These are phyloP conservation scores for Phyllotreta striolata DNA, from an alignment of 2,888 invertebrate genomes.

Conservation along the genomic window DNA sequence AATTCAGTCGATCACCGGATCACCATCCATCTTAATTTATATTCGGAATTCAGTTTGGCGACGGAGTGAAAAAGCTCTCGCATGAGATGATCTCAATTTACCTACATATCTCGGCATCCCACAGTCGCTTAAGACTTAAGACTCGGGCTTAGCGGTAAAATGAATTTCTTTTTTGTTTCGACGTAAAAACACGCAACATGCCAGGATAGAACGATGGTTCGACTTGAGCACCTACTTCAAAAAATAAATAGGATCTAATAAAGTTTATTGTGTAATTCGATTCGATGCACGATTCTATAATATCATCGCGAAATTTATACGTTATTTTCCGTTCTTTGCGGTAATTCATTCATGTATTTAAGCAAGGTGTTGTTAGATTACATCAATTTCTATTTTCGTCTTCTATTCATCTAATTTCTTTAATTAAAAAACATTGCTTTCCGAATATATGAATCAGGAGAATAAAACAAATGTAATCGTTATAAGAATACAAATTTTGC, in stretches of 20 bases:
- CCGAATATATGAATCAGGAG: no score
- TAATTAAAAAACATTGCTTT: no score
- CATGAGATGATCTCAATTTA: conserved; percentile 28
- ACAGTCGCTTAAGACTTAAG: conserved; percentile 12
- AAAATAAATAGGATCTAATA: conserved; percentile 14
- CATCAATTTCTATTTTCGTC: no score
- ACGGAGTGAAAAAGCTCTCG: conserved; percentile 28
- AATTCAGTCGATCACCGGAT: conserved; percentile 32
- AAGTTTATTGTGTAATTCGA: conserved; percentile 10
- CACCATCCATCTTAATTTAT: conserved; percentile 35
- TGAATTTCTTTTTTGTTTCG: conserved; percentile 28
- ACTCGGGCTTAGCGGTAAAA: conserved; percentile 23
- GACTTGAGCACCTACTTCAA: conserved; percentile 6
- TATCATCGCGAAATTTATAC: no score
- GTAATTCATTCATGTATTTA: no score
- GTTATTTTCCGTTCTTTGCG: no score
- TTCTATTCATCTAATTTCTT: no score
- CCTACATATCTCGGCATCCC: conserved; percentile 30
- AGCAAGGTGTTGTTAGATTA: no score
- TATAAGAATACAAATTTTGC: no score
- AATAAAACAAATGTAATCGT: no score
- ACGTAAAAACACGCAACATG: conserved; percentile 22
- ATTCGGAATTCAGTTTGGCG: conserved; percentile 31
- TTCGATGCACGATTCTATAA: conserved; percentile 1
- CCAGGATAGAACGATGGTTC: conserved; percentile 18